A percentile compares a stretch with the other conserved stretches of the same genome.
Conservation (phyloP, 2,113 vertebrate species). For the Patagioenas fasciata region DNA sequence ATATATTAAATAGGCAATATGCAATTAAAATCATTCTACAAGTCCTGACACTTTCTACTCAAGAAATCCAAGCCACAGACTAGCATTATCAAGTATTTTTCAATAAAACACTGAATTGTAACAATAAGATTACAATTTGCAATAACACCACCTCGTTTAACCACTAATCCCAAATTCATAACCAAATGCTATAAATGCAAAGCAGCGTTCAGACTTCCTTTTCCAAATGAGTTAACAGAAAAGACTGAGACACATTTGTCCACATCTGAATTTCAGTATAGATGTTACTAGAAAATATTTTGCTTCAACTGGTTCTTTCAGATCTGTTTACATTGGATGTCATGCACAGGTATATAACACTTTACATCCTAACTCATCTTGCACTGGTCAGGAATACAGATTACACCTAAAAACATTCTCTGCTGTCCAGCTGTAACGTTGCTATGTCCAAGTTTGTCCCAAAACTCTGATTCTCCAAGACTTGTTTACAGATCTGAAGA, state of each 20-base stretch:
- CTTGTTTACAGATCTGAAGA: background rate
- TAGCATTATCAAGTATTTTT: background rate
- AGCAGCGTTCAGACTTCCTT: background rate
- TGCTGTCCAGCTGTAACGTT: background rate
- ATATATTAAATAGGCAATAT: background rate
- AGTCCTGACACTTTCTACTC: background rate
- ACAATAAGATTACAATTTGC: background rate
- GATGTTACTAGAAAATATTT: background rate
- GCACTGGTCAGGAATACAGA: background rate
- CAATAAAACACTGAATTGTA: background rate
- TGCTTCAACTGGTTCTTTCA: background rate
- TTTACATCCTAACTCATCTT: background rate
- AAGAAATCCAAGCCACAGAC: background rate
- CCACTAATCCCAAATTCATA: background rate
- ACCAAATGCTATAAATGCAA: background rate
- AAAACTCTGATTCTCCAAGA: background rate
- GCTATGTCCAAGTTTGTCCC: background rate
- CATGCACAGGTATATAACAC: background rate
- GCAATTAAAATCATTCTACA: background rate
- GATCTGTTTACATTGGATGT: background rate
- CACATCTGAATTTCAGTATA: background rate
- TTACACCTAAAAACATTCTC: background rate
- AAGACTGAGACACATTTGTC: background rate
- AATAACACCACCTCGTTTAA: background rate
- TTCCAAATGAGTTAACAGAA: background rate